A percentile compares a stretch with the other conserved stretches of the same genome.
Evolutionary conservation across 2,797 vertebrate genomes (phyloP).

Genomic region (Scomberomorus guttatus): DNA sequence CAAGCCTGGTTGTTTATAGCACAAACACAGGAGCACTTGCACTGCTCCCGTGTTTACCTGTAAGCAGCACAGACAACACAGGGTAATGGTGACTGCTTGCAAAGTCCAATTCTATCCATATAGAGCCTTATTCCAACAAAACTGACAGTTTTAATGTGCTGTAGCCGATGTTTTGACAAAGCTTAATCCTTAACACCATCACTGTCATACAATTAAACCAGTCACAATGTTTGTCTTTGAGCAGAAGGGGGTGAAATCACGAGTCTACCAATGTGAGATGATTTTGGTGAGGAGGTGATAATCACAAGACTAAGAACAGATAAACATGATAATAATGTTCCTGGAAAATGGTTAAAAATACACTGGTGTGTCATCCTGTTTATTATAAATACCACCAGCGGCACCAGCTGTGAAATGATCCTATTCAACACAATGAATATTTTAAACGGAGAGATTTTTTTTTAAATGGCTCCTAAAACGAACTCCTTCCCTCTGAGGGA

Average conservation of each 20-base stretch:
- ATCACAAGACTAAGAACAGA: conserved; percentile 79
- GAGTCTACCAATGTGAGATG: conserved; percentile 67
- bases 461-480: conserved; percentile 40
- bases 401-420: conserved; percentile 72
- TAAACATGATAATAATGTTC: conserved; percentile 75
- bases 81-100: conserved; percentile 26
- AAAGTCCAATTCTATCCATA: conserved; percentile 19
- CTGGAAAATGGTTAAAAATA: conserved; percentile 79
- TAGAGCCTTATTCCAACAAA: conserved; percentile 4
- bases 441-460: conserved; percentile 50
- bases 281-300: conserved; percentile 76
- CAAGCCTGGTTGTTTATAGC: conserved; percentile 82
- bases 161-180: conserved; percentile 17
- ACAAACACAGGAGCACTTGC: conserved; percentile 78
- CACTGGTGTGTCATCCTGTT: conserved; percentile 62
- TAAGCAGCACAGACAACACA: conserved; percentile 77
- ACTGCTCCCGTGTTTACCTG: conserved; percentile 78
- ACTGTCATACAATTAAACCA: conserved; percentile 43
- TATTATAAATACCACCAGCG: conserved; percentile 73
- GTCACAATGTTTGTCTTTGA: conserved; percentile 65
- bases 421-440: conserved; percentile 63
- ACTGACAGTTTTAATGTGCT: conserved; percentile 13
- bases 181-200: conserved; percentile 17
- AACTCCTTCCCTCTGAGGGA: conserved; percentile 26
- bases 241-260: conserved; percentile 62